Evolutionary conservation across 1,140 invertebrate species (phyloP), one percentile per base, ranked within the genome.

Genomic region (Nylanderia fulva): DNA sequence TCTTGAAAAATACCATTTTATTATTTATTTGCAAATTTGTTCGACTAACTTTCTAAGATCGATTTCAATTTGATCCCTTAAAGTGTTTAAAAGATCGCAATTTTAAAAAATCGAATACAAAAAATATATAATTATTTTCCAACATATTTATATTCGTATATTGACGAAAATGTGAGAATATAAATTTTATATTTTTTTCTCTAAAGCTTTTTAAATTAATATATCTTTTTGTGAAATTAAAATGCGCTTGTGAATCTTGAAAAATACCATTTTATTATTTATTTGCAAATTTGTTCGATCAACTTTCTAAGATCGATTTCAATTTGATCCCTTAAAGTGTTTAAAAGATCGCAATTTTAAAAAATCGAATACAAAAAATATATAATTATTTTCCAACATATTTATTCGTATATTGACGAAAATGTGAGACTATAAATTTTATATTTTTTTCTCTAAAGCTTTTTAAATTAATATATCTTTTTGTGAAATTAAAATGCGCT

Each of bases 401-500:
- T 63, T 56, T 24, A 42, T 52, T 61, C n/a, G 52, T 24, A 36
- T 82, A 33, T 33, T 21, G 13, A 13, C 33, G 24, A 33, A 33
- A 33, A 8, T 27, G 8, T 13, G 13, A 36, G 15, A 68, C 0
- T 42, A 27, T 21, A 11, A 36, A 24, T 13, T 21, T 18, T 0
- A 79, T 8, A 24, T 54, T 5, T 66, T 52, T 48, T n/a, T n/a
- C n/a, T n/a, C 52, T n/a, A 13, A 9, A 29, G 27, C 9, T 9
- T 33, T 42, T 27, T 63, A 24, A 60, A 52, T 48, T 48, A 76
- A 39, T 54, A 15, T 42, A 4, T n/a, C 27, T 27, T 29, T 54
- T 79, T 24, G 24, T 15, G 29, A 33, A 64, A 24, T 61, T 45
- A 54, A 76, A 63, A 24, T 64, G 27, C 42, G 33, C 29, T 75